Evolutionary conservation across 1,140 invertebrate species (phyloP), one percentile per base, ranked within the genome.

Genomic region (Diuraphis noxia): DNA sequence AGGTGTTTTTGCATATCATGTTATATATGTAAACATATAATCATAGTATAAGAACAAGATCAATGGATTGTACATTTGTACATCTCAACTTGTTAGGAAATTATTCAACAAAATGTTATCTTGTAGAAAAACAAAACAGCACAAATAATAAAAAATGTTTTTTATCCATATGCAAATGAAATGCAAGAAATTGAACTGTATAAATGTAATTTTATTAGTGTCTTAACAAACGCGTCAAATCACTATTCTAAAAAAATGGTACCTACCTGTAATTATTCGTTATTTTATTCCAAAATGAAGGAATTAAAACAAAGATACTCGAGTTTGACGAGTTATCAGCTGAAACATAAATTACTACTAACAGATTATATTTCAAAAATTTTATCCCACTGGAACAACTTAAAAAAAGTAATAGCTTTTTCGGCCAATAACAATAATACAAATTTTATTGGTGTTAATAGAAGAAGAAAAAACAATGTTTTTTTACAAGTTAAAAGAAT

Each of bases 241-340:
- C 10, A 13, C 10, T 10, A 43, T 43, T 43, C 43, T 41, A 38
- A 82, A 82, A 82, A 82, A 82, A 82, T 82, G 81, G 81, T 82
- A 19, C 25, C 10, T 82, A 19, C 25, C 10, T 82, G 21, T 82
- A 82, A 82, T 40, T 6, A 41, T 82, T 40, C 36, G 63, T n/a
- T 72, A 72, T 72, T 72, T 72, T n/a, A 72, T 72, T 72, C 63
- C 30, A 72, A 72, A n/a, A 72, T 72, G 63, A n/a, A 72, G 63
- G 63, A 72, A n/a, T 72, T 72, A 72, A 72, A 72, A 72, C 63
- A 0, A n/a, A n/a, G 34, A 72, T 72, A 72, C 30, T 72, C 9
- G 30, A 72, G 30, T 72, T 72, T 72, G 63, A 41, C 19, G 36
- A 82, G 19, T 40, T 82, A 2, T 40, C 81, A 40, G 25, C n/a